These are phyloP conservation scores for Aplodontia rufa DNA, from an alignment of 2,113 vertebrate species.

Conservation along the genomic window DNA sequence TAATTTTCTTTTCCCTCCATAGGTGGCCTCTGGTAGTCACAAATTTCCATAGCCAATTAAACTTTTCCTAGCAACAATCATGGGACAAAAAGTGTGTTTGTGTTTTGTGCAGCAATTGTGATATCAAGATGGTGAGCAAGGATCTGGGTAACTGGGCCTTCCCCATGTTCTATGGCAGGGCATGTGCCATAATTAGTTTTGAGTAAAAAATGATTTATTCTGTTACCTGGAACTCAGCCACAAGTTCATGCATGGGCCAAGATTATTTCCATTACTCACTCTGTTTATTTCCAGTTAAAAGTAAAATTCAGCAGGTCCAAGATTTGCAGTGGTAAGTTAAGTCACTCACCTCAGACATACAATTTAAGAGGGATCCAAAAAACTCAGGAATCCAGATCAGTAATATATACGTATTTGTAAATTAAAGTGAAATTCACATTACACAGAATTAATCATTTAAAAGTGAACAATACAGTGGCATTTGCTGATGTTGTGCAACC, in stretches of 20 bases:
- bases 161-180: not conserved
- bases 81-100: not conserved
- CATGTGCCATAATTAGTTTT: not conserved
- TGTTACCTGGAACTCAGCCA: not conserved
- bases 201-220: not conserved
- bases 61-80: not conserved
- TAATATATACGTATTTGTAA: not conserved
- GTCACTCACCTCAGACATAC: not conserved
- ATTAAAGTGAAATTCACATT: not conserved
- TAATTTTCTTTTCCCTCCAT: not conserved
- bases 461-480: not conserved
- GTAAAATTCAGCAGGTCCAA: conserved; percentile 1
- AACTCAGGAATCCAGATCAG: not conserved
- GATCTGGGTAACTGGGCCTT: not conserved
- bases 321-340: not conserved
- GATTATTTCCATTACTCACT: not conserved
- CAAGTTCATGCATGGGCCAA: not conserved
- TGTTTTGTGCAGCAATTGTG: not conserved
- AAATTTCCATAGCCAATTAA: conserved; percentile 60
- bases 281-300: conserved; percentile 45
- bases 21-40: not conserved
- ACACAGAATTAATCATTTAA: conserved; percentile 4
- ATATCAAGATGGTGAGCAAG: not conserved
- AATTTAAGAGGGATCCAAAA: not conserved
- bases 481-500: not conserved